phyloP scores from a whole-genome alignment of 53 echinoderm and acorn worm genomes.

The Holothuria leucospilota region DNA sequence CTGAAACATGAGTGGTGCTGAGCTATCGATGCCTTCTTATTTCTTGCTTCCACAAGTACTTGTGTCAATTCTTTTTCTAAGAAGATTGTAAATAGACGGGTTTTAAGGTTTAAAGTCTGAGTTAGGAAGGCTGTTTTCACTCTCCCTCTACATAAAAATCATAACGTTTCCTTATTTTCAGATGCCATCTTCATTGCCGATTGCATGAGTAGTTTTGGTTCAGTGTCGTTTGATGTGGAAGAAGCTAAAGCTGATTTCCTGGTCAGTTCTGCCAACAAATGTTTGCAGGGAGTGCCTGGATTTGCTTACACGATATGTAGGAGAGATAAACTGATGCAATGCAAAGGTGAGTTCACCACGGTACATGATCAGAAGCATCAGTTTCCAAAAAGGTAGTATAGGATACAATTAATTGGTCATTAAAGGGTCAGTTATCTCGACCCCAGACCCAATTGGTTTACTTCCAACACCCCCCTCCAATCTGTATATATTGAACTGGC shows the following conservation, averaged over 20 bases:
- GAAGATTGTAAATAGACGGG: too few relatives aligned
- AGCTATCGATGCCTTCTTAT: too few relatives aligned
- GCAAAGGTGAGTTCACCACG: constrained; percentile 71
- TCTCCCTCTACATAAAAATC: too few relatives aligned
- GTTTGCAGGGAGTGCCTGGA: constrained; percentile 88
- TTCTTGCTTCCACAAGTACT: too few relatives aligned
- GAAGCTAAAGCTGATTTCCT: constrained; percentile 75
- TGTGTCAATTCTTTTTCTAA: too few relatives aligned
- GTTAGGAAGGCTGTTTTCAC: too few relatives aligned
- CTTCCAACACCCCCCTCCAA: too few relatives aligned
- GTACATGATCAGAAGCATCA: background rate
- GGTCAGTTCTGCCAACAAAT: constrained; percentile 93
- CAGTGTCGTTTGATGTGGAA: constrained; percentile 72
- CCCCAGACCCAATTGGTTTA: too few relatives aligned
- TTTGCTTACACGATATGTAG: constrained; percentile 78
- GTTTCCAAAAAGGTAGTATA: too few relatives aligned
- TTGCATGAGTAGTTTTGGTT: constrained; percentile 97
- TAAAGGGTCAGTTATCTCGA: background rate
- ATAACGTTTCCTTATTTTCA: constrained; percentile 3
- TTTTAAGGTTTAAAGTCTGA: too few relatives aligned
- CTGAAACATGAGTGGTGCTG: too few relatives aligned
- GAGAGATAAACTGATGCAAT: constrained; percentile 60
- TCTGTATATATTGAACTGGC: too few relatives aligned
- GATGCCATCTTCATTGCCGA: constrained; percentile 79
- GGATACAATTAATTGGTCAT: background rate